Conservation (phyloP, 2,113 vertebrate genomes). For the Alaudala cheleensis region DNA sequence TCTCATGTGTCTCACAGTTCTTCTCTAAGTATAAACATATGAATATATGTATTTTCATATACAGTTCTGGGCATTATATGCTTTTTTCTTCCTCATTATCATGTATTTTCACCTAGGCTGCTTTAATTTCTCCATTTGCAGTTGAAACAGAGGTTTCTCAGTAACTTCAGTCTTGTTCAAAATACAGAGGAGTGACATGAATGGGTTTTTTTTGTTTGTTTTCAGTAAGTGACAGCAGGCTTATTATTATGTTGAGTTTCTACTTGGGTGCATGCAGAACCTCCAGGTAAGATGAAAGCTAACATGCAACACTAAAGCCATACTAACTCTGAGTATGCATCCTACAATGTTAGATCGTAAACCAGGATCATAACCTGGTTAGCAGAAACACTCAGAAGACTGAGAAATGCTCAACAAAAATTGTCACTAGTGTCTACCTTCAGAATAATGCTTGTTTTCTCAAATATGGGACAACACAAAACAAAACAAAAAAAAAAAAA, state of each 20-base stretch:
- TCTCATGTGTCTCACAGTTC: background rate
- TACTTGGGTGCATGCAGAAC: background rate
- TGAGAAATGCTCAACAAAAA: background rate
- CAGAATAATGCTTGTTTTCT: background rate
- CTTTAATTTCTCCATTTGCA: background rate
- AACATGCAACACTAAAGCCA: background rate
- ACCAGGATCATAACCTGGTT: background rate
- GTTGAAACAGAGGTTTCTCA: background rate
- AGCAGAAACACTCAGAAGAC: background rate
- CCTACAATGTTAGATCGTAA: background rate
- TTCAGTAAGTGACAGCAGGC: background rate
- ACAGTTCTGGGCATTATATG: background rate
- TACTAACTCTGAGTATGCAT: background rate
- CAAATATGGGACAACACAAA: background rate
- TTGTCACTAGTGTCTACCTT: background rate
- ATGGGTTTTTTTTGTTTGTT: background rate
- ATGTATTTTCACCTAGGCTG: background rate
- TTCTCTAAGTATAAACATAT: background rate
- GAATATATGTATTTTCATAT: background rate
- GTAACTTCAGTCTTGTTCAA: background rate
- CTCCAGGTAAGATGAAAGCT: background rate
- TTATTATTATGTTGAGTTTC: background rate
- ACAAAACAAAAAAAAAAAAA: background rate
- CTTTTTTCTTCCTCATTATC: background rate
- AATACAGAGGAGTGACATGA: background rate